Evolutionary conservation across 2,888 invertebrate species (phyloP).

Genomic region (Hoplodrina blanda): DNA sequence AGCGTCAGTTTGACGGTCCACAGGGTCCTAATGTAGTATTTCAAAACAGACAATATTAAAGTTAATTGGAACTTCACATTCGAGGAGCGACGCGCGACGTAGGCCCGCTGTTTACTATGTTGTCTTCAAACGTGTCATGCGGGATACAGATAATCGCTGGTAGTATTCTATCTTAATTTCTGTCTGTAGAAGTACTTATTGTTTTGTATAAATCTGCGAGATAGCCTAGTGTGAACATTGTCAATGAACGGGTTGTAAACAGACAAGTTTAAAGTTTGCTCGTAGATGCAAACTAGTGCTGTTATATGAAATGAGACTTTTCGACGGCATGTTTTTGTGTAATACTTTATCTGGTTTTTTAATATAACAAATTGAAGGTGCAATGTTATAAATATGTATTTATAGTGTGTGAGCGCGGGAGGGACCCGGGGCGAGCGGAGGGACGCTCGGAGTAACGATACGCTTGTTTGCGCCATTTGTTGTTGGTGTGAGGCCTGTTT

Average conservation of each 20-base stretch:
- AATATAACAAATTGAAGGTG: conserved; percentile 85
- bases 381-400: conserved; percentile 87
- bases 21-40: conserved; percentile 86
- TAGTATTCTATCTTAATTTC: conserved; percentile 56
- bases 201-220: conserved; percentile 66
- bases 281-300: conserved; percentile 67
- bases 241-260: conserved; percentile 74
- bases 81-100: conserved; percentile 51
- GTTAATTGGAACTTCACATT: conserved; percentile 59
- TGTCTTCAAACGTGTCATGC: conserved; percentile 65
- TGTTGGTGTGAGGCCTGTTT: conserved; percentile 80
- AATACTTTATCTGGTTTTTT: conserved; percentile 81
- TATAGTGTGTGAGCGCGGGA: conserved; percentile 64
- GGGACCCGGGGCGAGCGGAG: conserved; percentile 51
- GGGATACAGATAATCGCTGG: conserved; percentile 64
- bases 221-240: conserved; percentile 70
- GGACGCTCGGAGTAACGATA: conserved; percentile 64
- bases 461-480: conserved; percentile 78
- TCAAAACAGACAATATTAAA: conserved; percentile 77
- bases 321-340: conserved; percentile 82
- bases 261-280: conserved; percentile 67
- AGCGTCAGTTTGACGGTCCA: conserved; percentile 80
- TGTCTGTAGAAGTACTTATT: conserved; percentile 73
- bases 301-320: conserved; percentile 75
- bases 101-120: conserved; percentile 56